A percentile compares a stretch with the other conserved stretches of the same genome.
These are phyloP conservation scores for Micrastur ruficollis DNA, from an alignment of 2,797 vertebrate species.

Conservation along the genomic window DNA sequence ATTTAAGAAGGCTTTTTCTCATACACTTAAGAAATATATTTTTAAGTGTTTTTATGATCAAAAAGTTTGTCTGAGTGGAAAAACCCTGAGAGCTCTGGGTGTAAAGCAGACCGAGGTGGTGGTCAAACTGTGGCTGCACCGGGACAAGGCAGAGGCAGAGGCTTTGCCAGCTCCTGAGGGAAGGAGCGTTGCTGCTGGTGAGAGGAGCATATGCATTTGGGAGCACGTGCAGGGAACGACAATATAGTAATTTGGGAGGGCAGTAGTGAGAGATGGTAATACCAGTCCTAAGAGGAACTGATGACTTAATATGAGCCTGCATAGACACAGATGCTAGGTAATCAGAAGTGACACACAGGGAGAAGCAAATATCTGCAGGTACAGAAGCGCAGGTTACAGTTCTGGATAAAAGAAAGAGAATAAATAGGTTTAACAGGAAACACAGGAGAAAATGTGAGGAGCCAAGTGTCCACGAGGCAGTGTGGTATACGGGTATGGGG, in stretches of 20 bases:
- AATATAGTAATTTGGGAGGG: background rate
- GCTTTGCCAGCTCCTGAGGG: background rate
- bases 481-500: too few species aligned
- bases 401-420: background rate
- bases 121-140: background rate
- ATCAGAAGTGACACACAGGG: background rate
- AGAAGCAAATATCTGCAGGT: background rate
- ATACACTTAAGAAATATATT: background rate
- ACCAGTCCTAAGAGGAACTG: background rate
- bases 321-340: background rate
- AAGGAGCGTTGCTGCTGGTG: accelerated
- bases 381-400: background rate
- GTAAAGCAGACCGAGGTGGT: background rate
- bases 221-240: background rate
- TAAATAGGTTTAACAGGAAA: background rate
- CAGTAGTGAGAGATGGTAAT: background rate
- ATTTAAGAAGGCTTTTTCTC: background rate
- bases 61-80: background rate
- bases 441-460: background rate
- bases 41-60: background rate
- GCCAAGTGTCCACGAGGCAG: background rate
- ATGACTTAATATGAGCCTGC: background rate
- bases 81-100: background rate
- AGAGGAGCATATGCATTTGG: background rate
- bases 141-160: background rate